phyloP scores from a whole-genome alignment of 2,888 invertebrate genomes.

The Cetonia aurata region DNA sequence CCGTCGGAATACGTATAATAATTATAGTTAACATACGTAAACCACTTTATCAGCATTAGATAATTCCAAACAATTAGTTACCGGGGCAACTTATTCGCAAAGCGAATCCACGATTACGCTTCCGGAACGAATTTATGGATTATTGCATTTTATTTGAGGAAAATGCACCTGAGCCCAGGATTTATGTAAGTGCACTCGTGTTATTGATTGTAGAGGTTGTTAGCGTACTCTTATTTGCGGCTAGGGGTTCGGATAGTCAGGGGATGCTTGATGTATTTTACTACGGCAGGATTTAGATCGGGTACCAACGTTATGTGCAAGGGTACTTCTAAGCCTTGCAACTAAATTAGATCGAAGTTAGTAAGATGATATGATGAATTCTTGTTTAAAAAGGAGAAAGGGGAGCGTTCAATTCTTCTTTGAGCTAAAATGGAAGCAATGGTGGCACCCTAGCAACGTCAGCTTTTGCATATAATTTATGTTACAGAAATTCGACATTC shows the following conservation, averaged over 20 bases:
- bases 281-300: constrained; percentile 43
- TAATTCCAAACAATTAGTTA: constrained; percentile 46
- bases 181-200: constrained; percentile 60
- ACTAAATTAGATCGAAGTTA: constrained; percentile 4
- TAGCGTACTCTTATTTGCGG: constrained; percentile 60
- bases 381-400: constrained; percentile 4
- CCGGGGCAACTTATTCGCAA: constrained; percentile 40
- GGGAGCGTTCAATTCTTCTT: constrained; percentile 13
- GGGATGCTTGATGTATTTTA: constrained; percentile 54
- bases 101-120: constrained; percentile 40
- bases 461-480: background rate
- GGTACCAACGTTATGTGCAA: background rate
- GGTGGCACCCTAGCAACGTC: no score
- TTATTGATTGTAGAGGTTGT: constrained; percentile 61
- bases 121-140: constrained; percentile 49
- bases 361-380: constrained; percentile 6
- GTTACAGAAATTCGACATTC: background rate
- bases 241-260: constrained; percentile 54
- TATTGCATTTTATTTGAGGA: constrained; percentile 52
- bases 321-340: constrained; percentile 1
- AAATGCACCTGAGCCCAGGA: constrained; percentile 60
- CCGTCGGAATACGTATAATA: constrained; percentile 35
- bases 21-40: constrained; percentile 40
- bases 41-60: constrained; percentile 41
- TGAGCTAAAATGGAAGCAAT: background rate